Percentiles rank a stretch among this genome's conserved stretches.
These are phyloP conservation scores for Latrodectus hesperus DNA, from an alignment of 2,888 invertebrate genomes.

Conservation along the genomic window DNA sequence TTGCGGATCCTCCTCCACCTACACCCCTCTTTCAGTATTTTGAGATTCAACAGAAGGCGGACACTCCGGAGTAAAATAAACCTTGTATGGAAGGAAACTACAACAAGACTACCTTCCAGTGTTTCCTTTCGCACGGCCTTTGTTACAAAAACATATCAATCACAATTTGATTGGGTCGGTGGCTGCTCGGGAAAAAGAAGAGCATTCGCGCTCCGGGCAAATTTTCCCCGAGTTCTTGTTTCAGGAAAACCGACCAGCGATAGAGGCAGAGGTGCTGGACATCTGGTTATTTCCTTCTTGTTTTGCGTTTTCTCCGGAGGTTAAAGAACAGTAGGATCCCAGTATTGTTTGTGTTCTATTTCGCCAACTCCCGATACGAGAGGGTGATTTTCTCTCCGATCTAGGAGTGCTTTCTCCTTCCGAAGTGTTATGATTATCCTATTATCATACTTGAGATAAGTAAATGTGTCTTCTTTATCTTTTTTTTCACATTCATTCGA, in stretches of 20 bases:
- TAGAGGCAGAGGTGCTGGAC: slow-evolving; percentile 44
- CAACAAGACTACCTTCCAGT: slow-evolving; percentile 25
- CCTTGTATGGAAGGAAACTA: slow-evolving; percentile 16
- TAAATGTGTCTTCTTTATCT: slow-evolving; percentile 24
- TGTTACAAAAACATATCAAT: slow-evolving; percentile 70
- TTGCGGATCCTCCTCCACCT: slow-evolving; percentile 9
- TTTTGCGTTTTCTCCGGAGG: slow-evolving; percentile 2
- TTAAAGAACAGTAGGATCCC: not conserved
- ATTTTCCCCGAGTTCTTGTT: slow-evolving; percentile 32
- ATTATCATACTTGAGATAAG: slow-evolving; percentile 1
- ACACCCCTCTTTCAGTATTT: slow-evolving; percentile 38
- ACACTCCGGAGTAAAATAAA: slow-evolving; percentile 65
- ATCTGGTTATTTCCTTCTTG: slow-evolving; percentile 40
- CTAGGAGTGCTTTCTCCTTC: not conserved
- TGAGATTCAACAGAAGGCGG: slow-evolving; percentile 68
- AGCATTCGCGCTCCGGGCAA: slow-evolving; percentile 19
- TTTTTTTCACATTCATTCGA: slow-evolving; percentile 1
- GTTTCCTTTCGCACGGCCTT: slow-evolving; percentile 63
- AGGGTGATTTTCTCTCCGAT: too few species aligned
- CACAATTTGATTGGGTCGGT: slow-evolving; percentile 65
- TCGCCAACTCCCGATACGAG: not conserved
- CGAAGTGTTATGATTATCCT: slow-evolving; percentile 16
- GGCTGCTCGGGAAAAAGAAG: slow-evolving; percentile 22
- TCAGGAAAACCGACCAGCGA: slow-evolving; percentile 18
- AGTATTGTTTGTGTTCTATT: slow-evolving; percentile 61